Percentiles rank a stretch among this genome's conserved stretches.
phyloP scores from a whole-genome alignment of 2,797 vertebrate genomes.

The Peromyscus eremicus region DNA sequence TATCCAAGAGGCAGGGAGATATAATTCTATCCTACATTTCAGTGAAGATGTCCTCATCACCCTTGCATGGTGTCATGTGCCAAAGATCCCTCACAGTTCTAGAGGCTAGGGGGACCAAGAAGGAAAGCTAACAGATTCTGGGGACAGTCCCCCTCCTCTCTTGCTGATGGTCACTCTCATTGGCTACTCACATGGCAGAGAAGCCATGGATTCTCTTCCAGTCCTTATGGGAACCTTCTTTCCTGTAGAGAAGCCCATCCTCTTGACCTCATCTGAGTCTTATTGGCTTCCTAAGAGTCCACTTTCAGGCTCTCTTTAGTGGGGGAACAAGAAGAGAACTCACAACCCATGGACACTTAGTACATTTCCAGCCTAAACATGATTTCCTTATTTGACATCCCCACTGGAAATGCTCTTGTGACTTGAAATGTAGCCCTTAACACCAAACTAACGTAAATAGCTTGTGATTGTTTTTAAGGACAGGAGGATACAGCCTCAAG shows the following conservation, averaged over 20 bases:
- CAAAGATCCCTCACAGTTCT: not conserved
- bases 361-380: conserved; percentile 11
- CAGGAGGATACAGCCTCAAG: not conserved
- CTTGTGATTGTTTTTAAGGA: not conserved
- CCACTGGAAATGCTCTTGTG: not conserved
- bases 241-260: not conserved
- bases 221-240: not conserved
- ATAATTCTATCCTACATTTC: too few relatives aligned
- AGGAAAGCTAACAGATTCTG: not conserved
- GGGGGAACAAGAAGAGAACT: conserved; percentile 43
- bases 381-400: not conserved
- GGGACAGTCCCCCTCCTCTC: not conserved
- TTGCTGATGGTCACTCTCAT: not conserved
- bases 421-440: conserved; percentile 40
- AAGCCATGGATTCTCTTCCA: not conserved
- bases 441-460: not conserved
- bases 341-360: conserved; percentile 54
- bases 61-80: not conserved
- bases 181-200: not conserved
- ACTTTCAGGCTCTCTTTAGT: conserved; percentile 4
- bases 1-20: not conserved
- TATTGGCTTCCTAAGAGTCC: not conserved
- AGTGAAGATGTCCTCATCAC: not conserved
- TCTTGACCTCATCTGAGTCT: not conserved
- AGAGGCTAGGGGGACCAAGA: not conserved